Evolutionary conservation across 1,140 invertebrate species (phyloP), one percentile per base, ranked within the genome.

Genomic region (Caenorhabditis inopinata): DNA sequence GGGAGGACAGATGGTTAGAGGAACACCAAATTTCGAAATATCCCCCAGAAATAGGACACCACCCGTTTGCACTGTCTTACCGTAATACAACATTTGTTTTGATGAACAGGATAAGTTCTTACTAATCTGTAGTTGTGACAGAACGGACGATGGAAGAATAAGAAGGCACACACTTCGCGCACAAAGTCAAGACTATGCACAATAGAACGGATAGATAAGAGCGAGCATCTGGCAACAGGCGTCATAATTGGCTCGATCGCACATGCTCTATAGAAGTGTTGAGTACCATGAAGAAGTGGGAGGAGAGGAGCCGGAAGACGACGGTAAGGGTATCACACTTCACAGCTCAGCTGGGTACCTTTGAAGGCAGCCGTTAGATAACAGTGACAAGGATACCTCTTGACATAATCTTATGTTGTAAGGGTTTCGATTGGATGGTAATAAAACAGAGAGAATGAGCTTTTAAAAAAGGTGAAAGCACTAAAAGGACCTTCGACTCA

Each of bases 151-250:
- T 7, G 9, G 47, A 48, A 48, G 12, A 53, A 53, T 14, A 27
- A 51, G 23, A 51, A 51, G 48, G 32, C 25, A 58, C 3, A 68
- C 58, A 68, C 58, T 68, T 68, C 58, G 58, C 58, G 58, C 58
- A 58, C 51, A 68, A 68, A 68, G 58, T 68, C 58, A 68, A 68
- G 58, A 68, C 25, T 29, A 29, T 18, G 38, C 38, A 68, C 58
- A 68, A 68, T 68, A 42, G 58, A 25, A 23, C 1, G n/a, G 51
- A 53, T 42, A 32, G 58, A 68, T 68, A 68, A 68, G 58, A 68
- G 58, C 38, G 58, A 68, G 58, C 58, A 68, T 68, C 58, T 68
- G 58, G 58, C 58, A 68, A 68, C 58, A 68, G 58, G 58, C 58
- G 58, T 68, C 58, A 68, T 68, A 68, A 68, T 68, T 68, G 58